Conservation (phyloP, 1,140 invertebrate genomes). For the Temnothorax nylanderi region DNA sequence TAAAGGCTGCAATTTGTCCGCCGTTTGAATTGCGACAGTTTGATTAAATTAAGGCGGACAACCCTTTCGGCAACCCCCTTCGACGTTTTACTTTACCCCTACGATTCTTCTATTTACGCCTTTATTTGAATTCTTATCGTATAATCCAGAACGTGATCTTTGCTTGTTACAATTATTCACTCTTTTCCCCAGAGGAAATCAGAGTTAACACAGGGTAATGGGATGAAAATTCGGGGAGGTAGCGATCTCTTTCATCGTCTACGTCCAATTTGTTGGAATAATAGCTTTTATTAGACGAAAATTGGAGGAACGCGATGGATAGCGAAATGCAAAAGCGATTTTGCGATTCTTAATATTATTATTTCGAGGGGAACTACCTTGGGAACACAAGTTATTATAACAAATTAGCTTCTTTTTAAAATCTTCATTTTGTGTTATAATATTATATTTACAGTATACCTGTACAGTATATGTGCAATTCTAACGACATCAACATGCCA, state of each 20-base stretch:
- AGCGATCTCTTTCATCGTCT: conserved; percentile 48
- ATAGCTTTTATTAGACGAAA: conserved; percentile 49
- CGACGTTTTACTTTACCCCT: background rate
- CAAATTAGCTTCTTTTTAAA: background rate
- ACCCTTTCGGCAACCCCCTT: conserved; percentile 45
- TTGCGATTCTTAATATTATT: background rate
- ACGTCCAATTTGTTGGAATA: conserved; percentile 76
- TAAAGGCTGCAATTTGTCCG: conserved; percentile 47
- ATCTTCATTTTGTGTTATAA: background rate
- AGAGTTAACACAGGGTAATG: conserved; percentile 20
- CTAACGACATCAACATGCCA: background rate
- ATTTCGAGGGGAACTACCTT: background rate
- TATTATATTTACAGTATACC: background rate
- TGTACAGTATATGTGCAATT: background rate
- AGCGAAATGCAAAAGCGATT: background rate
- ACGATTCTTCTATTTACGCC: conserved; percentile 49
- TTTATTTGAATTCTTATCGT: conserved; percentile 75
- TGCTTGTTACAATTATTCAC: conserved; percentile 81
- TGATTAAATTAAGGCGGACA: conserved; percentile 30
- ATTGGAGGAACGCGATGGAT: background rate
- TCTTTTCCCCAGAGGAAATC: conserved; percentile 70
- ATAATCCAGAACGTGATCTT: conserved; percentile 64
- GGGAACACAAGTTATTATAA: background rate
- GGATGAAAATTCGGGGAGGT: conserved; percentile 11
- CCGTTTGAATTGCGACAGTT: conserved; percentile 47